Conservation (phyloP, 2,888 invertebrate species). For the Galerucella calmariensis region DNA sequence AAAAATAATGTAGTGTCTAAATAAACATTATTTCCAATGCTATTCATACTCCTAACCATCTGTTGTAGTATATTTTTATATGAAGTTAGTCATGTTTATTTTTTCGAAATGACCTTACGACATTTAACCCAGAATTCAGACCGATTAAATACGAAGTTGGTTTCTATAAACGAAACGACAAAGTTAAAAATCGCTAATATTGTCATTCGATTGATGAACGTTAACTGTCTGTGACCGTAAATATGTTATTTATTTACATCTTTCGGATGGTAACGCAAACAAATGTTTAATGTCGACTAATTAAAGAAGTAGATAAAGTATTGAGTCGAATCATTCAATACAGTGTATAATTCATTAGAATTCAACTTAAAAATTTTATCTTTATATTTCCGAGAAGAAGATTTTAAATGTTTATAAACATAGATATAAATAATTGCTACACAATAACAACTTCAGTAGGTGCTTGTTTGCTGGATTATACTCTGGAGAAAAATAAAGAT, state of each 20-base stretch:
- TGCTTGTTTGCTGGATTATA: too few relatives aligned
- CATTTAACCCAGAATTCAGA: slow-evolving; percentile 8
- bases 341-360: neutral
- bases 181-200: slow-evolving; percentile 11
- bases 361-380: neutral
- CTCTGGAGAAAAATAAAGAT: too few relatives aligned
- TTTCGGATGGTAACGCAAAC: slow-evolving; percentile 6
- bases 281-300: slow-evolving; percentile 4
- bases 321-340: neutral
- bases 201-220: slow-evolving; percentile 3
- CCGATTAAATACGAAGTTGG: neutral
- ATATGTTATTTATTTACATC: slow-evolving; percentile 1
- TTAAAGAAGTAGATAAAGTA: neutral
- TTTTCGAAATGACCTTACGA: neutral
- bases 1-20: too few relatives aligned
- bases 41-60: neutral
- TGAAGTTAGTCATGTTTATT: neutral
- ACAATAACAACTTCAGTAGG: too few relatives aligned
- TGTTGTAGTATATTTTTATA: neutral
- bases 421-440: too few relatives aligned
- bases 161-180: neutral
- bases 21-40: too few relatives aligned
- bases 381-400: neutral
- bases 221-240: slow-evolving; percentile 11
- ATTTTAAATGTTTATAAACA: neutral